Conservation (phyloP, 53 echinoderm and acorn worm genomes). For the Temnopleurus reevesii region DNA sequence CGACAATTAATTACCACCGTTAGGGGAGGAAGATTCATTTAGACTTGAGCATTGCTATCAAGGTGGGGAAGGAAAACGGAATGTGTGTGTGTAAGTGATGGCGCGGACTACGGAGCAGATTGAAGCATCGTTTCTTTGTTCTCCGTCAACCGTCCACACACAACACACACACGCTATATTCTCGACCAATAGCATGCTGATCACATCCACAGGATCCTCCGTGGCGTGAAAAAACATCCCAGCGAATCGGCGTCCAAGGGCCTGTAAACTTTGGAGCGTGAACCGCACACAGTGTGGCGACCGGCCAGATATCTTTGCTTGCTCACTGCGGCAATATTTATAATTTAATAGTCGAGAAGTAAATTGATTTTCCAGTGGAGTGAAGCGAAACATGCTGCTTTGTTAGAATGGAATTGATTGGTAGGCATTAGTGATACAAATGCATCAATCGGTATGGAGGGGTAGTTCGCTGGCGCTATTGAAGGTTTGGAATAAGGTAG, state of each 20-base stretch:
- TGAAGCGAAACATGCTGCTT: conserved; percentile 42
- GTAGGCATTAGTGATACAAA: conserved; percentile 34
- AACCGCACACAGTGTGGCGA: neutral
- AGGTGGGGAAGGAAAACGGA: neutral
- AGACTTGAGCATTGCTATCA: neutral
- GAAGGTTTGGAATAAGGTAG: neutral
- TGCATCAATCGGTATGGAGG: conserved; percentile 42
- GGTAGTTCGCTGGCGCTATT: neutral
- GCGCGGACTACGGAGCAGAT: neutral
- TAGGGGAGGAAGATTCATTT: conserved; percentile 24
- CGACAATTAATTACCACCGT: conserved; percentile 47
- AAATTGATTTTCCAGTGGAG: conserved; percentile 57
- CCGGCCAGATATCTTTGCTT: conserved; percentile 36
- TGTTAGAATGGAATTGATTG: conserved; percentile 52
- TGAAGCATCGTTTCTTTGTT: neutral
- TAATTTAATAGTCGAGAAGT: conserved; percentile 56
- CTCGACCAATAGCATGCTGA: neutral
- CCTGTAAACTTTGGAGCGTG: conserved; percentile 16
- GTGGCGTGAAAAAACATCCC: neutral
- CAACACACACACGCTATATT: neutral
- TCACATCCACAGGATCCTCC: neutral
- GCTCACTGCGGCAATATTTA: conserved; percentile 16
- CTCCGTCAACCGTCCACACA: neutral
- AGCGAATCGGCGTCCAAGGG: neutral
- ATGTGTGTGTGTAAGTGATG: conserved; percentile 17